Conservation (phyloP, 2,888 invertebrate genomes). For the Dilophus febrilis region DNA sequence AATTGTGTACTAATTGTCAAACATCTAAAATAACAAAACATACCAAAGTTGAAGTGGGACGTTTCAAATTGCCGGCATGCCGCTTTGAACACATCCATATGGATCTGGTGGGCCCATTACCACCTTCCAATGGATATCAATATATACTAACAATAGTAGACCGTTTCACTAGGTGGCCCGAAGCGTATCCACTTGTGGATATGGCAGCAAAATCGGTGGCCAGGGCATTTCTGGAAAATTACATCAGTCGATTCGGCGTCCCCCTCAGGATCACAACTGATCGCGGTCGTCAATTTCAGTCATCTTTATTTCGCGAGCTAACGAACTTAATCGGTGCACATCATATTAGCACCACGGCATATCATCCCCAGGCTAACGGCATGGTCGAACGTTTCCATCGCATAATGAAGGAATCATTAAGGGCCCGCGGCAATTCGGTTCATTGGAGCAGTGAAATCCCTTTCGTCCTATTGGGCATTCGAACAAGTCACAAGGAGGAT, state of each 20-base stretch:
- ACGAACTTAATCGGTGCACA: slow-evolving; percentile 6
- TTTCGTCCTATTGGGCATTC: not conserved
- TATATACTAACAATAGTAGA: slow-evolving; percentile 2
- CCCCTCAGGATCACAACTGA: slow-evolving; percentile 10
- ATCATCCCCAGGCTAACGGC: slow-evolving; percentile 1
- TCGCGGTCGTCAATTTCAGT: slow-evolving; percentile 10
- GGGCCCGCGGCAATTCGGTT: not conserved
- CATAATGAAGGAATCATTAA: slow-evolving; percentile 7
- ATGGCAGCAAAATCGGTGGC: slow-evolving; percentile 2
- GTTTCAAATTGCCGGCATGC: no score
- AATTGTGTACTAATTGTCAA: no score
- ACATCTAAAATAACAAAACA: no score
- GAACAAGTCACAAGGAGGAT: not conserved
- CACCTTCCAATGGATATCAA: no score
- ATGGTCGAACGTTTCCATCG: slow-evolving; percentile 12
- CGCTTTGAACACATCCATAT: no score
- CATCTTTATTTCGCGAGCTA: slow-evolving; percentile 6
- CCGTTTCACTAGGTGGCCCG: slow-evolving; percentile 6
- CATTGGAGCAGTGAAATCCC: not conserved
- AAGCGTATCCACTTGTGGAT: slow-evolving; percentile 3
- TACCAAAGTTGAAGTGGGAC: no score
- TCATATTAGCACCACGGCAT: slow-evolving; percentile 5
- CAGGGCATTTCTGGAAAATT: not conserved
- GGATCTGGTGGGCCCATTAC: no score
- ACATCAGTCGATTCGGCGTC: slow-evolving; percentile 8